A percentile compares a stretch with the other conserved stretches of the same genome.
Conservation (phyloP, 2,888 invertebrate species). For the Halictus ligatus region DNA sequence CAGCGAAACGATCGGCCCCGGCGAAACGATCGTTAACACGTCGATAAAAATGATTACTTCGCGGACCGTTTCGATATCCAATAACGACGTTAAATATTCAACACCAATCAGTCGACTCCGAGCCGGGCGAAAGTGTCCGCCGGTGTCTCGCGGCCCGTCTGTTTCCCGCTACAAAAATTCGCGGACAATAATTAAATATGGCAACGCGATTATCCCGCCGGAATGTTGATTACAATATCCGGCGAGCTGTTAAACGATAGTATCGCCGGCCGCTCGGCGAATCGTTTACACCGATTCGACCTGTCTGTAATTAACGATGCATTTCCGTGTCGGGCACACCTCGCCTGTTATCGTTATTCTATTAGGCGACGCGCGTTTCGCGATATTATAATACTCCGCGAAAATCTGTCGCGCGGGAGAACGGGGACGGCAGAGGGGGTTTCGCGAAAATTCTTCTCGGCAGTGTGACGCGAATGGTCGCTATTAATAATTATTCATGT, state of each 20-base stretch:
- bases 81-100: neutral
- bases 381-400: constrained; percentile 4
- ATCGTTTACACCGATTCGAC: constrained; percentile 51
- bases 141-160: neutral
- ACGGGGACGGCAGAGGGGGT: neutral
- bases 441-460: neutral
- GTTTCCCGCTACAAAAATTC: neutral
- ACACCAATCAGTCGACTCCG: neutral
- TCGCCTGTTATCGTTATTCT: constrained; percentile 44
- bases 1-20: neutral
- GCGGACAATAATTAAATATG: neutral
- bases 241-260: constrained; percentile 54
- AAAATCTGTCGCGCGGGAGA: neutral
- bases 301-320: constrained; percentile 35
- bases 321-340: constrained; percentile 25
- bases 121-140: neutral
- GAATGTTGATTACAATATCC: constrained; percentile 54
- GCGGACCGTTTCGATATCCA: neutral
- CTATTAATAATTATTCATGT: constrained; percentile 50
- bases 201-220: constrained; percentile 48
- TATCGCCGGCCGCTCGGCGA: constrained; percentile 41
- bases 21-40: neutral
- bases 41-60: neutral
- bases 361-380: constrained; percentile 40
- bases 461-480: neutral